Evolutionary conservation across 2,113 vertebrate species (phyloP).

Genomic region (Panthera uncia): DNA sequence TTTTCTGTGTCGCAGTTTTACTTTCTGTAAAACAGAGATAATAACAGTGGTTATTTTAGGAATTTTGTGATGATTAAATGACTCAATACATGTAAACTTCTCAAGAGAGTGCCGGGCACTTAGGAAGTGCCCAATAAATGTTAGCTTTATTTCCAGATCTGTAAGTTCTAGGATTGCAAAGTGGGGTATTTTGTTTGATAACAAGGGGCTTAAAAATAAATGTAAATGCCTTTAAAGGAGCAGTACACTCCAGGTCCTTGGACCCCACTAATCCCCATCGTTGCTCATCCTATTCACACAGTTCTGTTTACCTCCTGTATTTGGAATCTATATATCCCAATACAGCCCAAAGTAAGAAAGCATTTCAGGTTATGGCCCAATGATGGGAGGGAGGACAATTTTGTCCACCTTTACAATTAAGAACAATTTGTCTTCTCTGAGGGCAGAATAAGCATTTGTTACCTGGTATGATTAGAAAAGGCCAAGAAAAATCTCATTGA

Average conservation of each 20-base stretch:
- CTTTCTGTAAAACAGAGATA: background rate
- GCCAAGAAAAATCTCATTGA: background rate
- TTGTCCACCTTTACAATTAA: background rate
- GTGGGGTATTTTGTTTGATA: background rate
- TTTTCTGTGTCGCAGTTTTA: background rate
- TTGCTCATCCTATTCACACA: background rate
- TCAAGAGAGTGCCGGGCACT: background rate
- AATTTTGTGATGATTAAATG: background rate
- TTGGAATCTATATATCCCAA: background rate
- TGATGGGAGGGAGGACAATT: background rate
- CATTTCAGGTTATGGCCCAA: background rate
- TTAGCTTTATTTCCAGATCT: background rate
- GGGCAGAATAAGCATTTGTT: background rate
- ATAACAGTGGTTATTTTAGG: background rate
- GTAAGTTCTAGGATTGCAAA: background rate
- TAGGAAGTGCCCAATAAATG: background rate
- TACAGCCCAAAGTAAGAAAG: background rate
- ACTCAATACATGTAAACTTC: background rate
- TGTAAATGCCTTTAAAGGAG: background rate
- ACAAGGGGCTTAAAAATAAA: background rate
- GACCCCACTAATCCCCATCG: background rate
- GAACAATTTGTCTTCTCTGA: background rate
- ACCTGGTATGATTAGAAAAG: background rate
- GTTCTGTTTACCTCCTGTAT: background rate
- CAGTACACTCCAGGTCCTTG: background rate